phyloP scores from a whole-genome alignment of 2,888 invertebrate species.

The Watsonalla cultraria region DNA sequence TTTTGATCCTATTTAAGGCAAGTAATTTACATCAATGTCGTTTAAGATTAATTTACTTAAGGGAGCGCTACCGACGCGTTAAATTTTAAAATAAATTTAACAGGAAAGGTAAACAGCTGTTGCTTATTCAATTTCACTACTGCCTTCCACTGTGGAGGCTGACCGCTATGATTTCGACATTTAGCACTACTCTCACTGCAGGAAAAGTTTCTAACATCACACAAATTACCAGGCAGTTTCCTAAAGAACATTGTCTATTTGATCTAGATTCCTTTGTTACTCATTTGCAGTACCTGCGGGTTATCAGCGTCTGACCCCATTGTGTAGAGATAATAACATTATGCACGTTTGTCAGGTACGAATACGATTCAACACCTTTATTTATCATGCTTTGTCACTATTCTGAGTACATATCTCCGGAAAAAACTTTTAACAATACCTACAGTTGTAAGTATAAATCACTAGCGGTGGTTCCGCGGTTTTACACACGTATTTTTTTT shows the following conservation, averaged over 20 bases:
- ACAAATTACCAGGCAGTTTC: conserved; percentile 65
- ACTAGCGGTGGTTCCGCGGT: no score
- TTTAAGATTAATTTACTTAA: conserved; percentile 25
- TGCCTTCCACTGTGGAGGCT: no score
- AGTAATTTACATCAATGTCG: conserved; percentile 30
- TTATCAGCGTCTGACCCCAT: conserved; percentile 43
- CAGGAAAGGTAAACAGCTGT: no score
- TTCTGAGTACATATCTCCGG: no score
- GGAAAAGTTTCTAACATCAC: conserved; percentile 59
- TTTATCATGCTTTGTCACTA: background rate
- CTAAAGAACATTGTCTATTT: conserved; percentile 67
- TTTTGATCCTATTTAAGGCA: conserved; percentile 32
- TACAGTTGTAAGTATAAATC: no score
- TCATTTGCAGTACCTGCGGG: conserved; percentile 32
- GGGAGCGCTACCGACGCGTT: background rate
- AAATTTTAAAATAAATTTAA: conserved; percentile 8
- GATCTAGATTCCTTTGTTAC: conserved; percentile 67
- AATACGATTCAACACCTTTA: background rate
- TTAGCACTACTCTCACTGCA: conserved; percentile 67
- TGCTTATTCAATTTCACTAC: no score
- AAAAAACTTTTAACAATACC: no score
- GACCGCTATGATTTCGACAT: conserved; percentile 55
- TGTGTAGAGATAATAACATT: conserved; percentile 15
- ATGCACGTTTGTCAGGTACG: background rate
- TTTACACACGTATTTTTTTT: no score